Evolutionary conservation across 2,888 invertebrate genomes (phyloP).

Genomic region (Plusia festucae): DNA sequence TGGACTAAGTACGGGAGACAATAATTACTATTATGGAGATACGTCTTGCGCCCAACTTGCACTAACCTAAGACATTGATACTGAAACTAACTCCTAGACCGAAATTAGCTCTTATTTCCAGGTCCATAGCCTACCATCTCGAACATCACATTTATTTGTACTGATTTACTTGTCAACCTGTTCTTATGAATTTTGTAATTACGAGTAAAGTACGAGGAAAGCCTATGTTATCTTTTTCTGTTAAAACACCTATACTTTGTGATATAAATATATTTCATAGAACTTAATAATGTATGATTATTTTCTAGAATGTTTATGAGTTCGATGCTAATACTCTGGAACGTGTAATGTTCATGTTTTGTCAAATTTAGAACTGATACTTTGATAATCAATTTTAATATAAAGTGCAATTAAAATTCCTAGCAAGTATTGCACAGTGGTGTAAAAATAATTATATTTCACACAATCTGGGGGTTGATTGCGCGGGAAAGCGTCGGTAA

Average conservation of each 20-base stretch:
- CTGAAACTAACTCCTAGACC: conserved; percentile 5
- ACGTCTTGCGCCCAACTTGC: conserved; percentile 23
- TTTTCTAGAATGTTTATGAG: conserved; percentile 48
- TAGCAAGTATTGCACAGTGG: conserved; percentile 65
- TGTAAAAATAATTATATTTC: conserved; percentile 67
- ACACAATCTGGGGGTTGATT: conserved; percentile 59
- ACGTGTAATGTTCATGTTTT: conserved; percentile 51
- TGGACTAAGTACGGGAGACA: conserved; percentile 21
- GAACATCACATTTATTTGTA: conserved; percentile 26
- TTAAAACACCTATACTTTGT: conserved; percentile 73
- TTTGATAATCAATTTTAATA: conserved; percentile 61
- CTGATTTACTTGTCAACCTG: conserved; percentile 46
- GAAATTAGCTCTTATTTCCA: conserved; percentile 55
- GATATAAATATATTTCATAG: conserved; percentile 67
- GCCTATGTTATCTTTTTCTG: conserved; percentile 55
- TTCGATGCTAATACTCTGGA: conserved; percentile 44
- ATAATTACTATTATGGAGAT: conserved; percentile 19
- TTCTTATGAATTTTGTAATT: conserved; percentile 46
- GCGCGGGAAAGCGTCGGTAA: conserved; percentile 62
- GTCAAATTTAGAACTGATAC: conserved; percentile 52
- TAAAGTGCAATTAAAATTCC: conserved; percentile 77
- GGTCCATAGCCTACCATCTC: conserved; percentile 47
- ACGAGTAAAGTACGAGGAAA: conserved; percentile 36
- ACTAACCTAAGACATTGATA: conserved; percentile 8
- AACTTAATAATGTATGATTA: conserved; percentile 49